Evolutionary conservation across 1,140 invertebrate genomes (phyloP).

Genomic region (Drosophila parvula): DNA sequence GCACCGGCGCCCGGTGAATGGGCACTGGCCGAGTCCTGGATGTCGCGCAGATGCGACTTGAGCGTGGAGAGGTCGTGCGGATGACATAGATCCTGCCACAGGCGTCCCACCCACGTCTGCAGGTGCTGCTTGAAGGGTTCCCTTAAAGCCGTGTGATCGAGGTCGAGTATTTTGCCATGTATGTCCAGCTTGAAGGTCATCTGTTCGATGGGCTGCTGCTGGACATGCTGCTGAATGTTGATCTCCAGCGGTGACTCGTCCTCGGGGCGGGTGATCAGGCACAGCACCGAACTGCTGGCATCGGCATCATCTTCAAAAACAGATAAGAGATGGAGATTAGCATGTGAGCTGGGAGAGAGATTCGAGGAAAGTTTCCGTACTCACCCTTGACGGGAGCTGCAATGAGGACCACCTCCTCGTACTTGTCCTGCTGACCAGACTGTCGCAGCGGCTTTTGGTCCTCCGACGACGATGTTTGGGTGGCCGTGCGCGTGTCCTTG

Average conservation of each 20-base stretch:
- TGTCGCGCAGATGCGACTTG: constrained; percentile 90
- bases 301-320: constrained; percentile 90
- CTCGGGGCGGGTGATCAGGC: constrained; percentile 93
- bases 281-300: constrained; percentile 86
- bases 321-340: neutral
- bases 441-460: constrained; percentile 91
- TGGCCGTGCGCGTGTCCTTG: constrained; percentile 87
- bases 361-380: neutral
- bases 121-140: constrained; percentile 87
- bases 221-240: constrained; percentile 85
- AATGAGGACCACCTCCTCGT: constrained; percentile 85
- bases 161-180: constrained; percentile 91
- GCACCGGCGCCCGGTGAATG: constrained; percentile 67
- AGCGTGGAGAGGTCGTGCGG: constrained; percentile 90
- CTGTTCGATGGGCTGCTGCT: constrained; percentile 89
- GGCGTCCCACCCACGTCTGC: constrained; percentile 86
- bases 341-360: constrained; percentile 31
- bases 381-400: constrained; percentile 85
- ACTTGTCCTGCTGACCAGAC: constrained; percentile 74
- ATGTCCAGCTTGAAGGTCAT: constrained; percentile 96
- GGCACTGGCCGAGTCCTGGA: constrained; percentile 86
- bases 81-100: constrained; percentile 90
- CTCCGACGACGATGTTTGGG: constrained; percentile 77
- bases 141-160: constrained; percentile 90
- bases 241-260: constrained; percentile 89